Evolutionary conservation across 2,888 invertebrate genomes (phyloP).

Genomic region (Acanthopleura granulata): DNA sequence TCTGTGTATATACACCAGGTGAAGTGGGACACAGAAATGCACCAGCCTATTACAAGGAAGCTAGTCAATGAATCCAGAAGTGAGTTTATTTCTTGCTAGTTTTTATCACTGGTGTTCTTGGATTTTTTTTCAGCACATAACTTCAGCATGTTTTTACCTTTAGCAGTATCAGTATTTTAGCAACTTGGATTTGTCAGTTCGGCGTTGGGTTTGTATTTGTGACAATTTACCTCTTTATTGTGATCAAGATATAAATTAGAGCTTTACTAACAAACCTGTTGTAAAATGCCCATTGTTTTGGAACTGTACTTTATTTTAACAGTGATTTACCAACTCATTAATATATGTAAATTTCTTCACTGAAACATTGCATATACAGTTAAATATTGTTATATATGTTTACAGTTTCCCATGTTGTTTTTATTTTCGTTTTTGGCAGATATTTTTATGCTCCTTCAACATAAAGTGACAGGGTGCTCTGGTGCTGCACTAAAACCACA

Average conservation of each 20-base stretch:
- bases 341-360: no score
- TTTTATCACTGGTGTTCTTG: neutral
- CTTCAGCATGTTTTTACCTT: no score
- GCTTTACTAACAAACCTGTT: no score
- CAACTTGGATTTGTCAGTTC: no score
- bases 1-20: conserved; percentile 52
- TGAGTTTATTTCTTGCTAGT: conserved; percentile 34
- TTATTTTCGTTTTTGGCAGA: conserved; percentile 39
- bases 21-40: conserved; percentile 63
- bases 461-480: conserved; percentile 43
- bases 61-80: conserved; percentile 66
- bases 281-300: no score
- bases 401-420: neutral
- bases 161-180: no score
- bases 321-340: no score
- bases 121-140: no score
- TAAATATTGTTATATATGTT: neutral
- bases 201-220: no score
- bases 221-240: no score
- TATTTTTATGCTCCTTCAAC: conserved; percentile 57
- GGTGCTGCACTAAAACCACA: conserved; percentile 47
- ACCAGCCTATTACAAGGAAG: conserved; percentile 60
- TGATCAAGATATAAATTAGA: no score
- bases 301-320: no score
- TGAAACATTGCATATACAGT: neutral